Evolutionary conservation across 2,888 invertebrate species (phyloP).

Genomic region (Eupithecia pulchellata): DNA sequence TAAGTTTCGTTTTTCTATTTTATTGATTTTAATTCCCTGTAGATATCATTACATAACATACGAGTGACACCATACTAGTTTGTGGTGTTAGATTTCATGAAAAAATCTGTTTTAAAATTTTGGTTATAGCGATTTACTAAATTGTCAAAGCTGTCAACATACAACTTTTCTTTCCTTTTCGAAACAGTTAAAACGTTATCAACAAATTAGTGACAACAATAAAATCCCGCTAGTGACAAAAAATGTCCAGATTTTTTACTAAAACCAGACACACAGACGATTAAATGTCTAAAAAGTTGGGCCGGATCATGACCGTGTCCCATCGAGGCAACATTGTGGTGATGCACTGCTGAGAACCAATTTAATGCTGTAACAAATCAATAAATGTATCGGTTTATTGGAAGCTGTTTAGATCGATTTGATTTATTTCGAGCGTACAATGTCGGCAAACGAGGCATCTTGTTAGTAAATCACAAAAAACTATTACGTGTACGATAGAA

Average conservation of each 20-base stretch:
- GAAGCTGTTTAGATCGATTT: slow-evolving; percentile 83
- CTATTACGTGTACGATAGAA: slow-evolving; percentile 18
- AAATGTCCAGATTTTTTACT: slow-evolving; percentile 57
- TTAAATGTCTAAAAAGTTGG: slow-evolving; percentile 56
- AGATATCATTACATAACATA: not conserved
- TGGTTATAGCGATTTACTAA: not conserved
- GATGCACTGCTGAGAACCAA: slow-evolving; percentile 82
- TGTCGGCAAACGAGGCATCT: slow-evolving; percentile 74
- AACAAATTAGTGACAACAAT: slow-evolving; percentile 57
- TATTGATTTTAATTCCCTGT: not conserved
- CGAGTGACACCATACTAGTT: not conserved
- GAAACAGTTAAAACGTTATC: slow-evolving; percentile 11
- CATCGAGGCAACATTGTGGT: slow-evolving; percentile 62
- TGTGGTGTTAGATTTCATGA: not conserved
- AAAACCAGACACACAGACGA: slow-evolving; percentile 48
- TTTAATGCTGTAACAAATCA: slow-evolving; percentile 85
- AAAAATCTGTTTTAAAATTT: not conserved
- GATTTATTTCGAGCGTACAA: slow-evolving; percentile 79
- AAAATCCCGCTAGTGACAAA: slow-evolving; percentile 56
- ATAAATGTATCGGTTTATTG: slow-evolving; percentile 85
- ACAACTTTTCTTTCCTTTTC: not conserved
- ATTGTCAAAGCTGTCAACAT: not conserved
- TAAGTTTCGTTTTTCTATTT: not conserved
- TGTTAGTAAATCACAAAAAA: slow-evolving; percentile 83
- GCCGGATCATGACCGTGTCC: slow-evolving; percentile 68